A percentile compares a stretch with the other conserved stretches of the same genome.
Evolutionary conservation across 2,888 invertebrate species (phyloP).

Genomic region (Conomelus anceps): DNA sequence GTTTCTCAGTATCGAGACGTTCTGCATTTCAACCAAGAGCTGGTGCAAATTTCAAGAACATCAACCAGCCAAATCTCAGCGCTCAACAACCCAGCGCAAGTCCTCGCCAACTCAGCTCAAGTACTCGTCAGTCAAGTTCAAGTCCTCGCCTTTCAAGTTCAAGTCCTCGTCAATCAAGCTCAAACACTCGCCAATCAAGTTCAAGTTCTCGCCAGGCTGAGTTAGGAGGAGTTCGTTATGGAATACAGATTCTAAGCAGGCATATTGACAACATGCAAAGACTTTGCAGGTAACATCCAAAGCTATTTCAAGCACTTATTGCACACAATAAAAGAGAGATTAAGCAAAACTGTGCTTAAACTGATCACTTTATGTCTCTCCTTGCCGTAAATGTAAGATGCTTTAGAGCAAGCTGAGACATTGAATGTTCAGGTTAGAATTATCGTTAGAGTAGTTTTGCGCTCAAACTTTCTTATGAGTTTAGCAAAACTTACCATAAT

Average conservation of each 20-base stretch:
- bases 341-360: too few relatives aligned
- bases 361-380: too few relatives aligned
- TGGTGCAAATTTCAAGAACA: conserved; percentile 22
- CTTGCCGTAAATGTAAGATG: too few relatives aligned
- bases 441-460: too few relatives aligned
- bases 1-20: conserved; percentile 30
- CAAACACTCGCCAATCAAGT: conserved; percentile 43
- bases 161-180: conserved; percentile 38
- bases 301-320: too few relatives aligned
- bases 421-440: too few relatives aligned
- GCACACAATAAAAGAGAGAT: too few relatives aligned
- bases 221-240: conserved; percentile 40
- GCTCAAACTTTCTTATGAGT: too few relatives aligned
- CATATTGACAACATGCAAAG: conserved; percentile 42
- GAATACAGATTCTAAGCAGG: conserved; percentile 39
- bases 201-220: conserved; percentile 43
- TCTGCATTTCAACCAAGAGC: conserved; percentile 41
- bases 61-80: neutral
- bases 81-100: conserved; percentile 25
- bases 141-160: neutral
- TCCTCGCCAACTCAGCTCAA: neutral
- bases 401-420: too few relatives aligned
- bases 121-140: conserved; percentile 22
- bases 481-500: too few relatives aligned
- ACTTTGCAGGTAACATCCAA: conserved; percentile 38